Evolutionary conservation across 2,888 invertebrate genomes (phyloP), one percentile per base, ranked within the genome.

Genomic region (Agrotis segetum): DNA sequence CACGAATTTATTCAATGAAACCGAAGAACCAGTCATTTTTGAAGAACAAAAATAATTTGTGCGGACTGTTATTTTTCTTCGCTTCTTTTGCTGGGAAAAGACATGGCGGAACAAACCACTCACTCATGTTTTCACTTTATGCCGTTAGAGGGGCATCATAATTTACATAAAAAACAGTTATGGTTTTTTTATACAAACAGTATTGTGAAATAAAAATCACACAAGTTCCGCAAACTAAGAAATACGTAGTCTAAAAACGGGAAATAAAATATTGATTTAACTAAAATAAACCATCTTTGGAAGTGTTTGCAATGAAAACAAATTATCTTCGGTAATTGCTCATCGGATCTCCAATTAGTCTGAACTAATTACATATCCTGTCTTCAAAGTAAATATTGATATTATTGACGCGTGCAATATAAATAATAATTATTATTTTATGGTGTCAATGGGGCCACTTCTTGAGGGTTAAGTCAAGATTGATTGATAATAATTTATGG

Each of bases 331-430:
- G 29, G 13, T 60, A 67, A 67, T 74, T 13, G 40, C 47, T 44
- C 65, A 52, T 60, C 47, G 53, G 29, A 72, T 72, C 46, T 53
- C 44, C 29, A 62, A 72, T 72, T 58, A 58, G 34, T 60, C 60
- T 55, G 56, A 59, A 71, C 44, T 65, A 19, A 58, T 62, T 55
- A 74, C 56, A 66, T 62, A 62, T 71, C 65, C 61, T 49, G 65
- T 2, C 13, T 49, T 1, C 16, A 16, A 19, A 66, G 34, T 63
- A 65, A 76, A 77, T 71, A 77, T 76, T 76, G 44, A 76, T 76
- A 63, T 72, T 62, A 77, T 55, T 72, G 46, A 66, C 56, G 58
- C 61, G 44, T 58, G 61, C 46, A 58, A 29, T 61, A 49, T 56
- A 34, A 61, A 74, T 74, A 74, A 74, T 55, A 74, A 21, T 1